Conservation (phyloP, 2,113 vertebrate genomes). For the Euleptes europaea region DNA sequence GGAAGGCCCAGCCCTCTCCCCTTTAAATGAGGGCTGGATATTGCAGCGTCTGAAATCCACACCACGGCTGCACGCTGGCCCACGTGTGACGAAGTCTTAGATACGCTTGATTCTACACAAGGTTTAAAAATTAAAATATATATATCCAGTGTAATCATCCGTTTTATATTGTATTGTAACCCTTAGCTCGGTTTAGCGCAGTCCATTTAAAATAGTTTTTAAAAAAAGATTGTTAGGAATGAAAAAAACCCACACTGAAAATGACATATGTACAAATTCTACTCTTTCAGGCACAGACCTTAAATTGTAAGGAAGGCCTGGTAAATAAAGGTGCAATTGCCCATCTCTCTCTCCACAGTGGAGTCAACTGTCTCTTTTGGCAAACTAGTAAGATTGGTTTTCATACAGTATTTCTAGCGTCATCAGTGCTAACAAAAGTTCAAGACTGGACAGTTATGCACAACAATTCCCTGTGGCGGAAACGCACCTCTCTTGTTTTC, state of each 20-base stretch:
- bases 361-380: slow-evolving; percentile 43
- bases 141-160: slow-evolving; percentile 45
- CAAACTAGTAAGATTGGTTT: slow-evolving; percentile 57
- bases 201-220: slow-evolving; percentile 62
- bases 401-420: slow-evolving; percentile 51
- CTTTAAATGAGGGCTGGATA: background rate
- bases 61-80: background rate
- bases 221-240: slow-evolving; percentile 58
- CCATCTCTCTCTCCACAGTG: slow-evolving; percentile 34
- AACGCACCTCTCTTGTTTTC: slow-evolving; percentile 43
- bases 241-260: slow-evolving; percentile 60
- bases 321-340: slow-evolving; percentile 59
- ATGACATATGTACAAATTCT: slow-evolving; percentile 60
- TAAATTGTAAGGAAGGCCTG: slow-evolving; percentile 55
- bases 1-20: background rate
- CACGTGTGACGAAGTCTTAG: slow-evolving; percentile 8
- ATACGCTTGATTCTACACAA: slow-evolving; percentile 32
- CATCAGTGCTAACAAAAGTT: slow-evolving; percentile 56
- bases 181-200: slow-evolving; percentile 44
- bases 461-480: slow-evolving; percentile 56
- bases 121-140: slow-evolving; percentile 23
- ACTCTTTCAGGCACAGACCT: slow-evolving; percentile 68
- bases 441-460: slow-evolving; percentile 46
- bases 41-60: slow-evolving; percentile 33
- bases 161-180: slow-evolving; percentile 16